phyloP scores from a whole-genome alignment of 2,888 invertebrate species.

The Pheosia tremula region DNA sequence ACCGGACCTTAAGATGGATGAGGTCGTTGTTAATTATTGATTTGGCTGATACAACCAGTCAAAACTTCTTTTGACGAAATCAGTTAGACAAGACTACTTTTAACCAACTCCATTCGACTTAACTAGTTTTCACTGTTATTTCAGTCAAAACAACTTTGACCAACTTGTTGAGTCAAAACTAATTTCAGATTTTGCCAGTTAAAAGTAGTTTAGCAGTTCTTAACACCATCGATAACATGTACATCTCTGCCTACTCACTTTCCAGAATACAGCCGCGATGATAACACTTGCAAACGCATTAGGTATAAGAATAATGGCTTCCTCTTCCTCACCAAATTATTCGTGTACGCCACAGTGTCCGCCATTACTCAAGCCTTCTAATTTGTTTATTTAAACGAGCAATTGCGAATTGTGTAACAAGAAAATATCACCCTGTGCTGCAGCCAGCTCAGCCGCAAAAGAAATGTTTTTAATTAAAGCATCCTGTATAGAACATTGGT shows the following conservation, averaged over 20 bases:
- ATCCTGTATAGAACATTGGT: slow-evolving; percentile 24
- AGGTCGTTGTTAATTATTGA: too few species aligned
- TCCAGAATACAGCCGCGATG: not conserved
- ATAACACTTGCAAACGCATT: not conserved
- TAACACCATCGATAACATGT: not conserved
- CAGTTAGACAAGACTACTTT: too few species aligned
- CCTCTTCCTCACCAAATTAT: not conserved
- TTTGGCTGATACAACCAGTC: too few species aligned
- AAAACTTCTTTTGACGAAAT: too few species aligned
- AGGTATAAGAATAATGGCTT: not conserved
- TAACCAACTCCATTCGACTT: too few species aligned
- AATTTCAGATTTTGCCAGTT: too few species aligned
- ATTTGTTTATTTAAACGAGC: slow-evolving; percentile 31
- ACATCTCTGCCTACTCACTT: not conserved
- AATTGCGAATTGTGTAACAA: slow-evolving; percentile 39
- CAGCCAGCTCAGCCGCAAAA: slow-evolving; percentile 42
- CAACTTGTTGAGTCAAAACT: too few species aligned
- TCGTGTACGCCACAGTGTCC: not conserved
- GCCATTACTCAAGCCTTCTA: slow-evolving; percentile 18
- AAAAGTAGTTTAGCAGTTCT: too few species aligned
- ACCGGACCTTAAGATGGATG: too few species aligned
- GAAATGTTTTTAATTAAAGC: slow-evolving; percentile 76
- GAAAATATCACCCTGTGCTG: slow-evolving; percentile 42
- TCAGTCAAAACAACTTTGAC: too few species aligned
- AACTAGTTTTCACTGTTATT: too few species aligned